Base-by-base conservation (phyloP, 2,797 vertebrate genomes). In the Sciurus carolinensis region DNA sequence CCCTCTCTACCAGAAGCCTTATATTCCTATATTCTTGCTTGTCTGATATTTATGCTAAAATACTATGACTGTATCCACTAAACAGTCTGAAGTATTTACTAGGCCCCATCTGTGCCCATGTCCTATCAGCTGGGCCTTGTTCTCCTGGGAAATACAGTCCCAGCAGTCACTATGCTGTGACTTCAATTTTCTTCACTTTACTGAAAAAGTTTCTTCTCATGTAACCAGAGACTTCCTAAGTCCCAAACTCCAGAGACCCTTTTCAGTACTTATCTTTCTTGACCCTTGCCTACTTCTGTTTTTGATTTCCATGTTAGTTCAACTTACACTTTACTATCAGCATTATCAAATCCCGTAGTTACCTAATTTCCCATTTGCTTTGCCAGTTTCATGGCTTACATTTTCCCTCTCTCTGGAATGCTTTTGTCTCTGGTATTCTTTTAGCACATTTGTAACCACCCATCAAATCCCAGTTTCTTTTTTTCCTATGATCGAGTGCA, bases 71-170 rank as follows among this genome's bases (percentile, higher is more conserved):
- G 0, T 22, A 26, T 52, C 13, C 17, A 30, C 30, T 73, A 57
- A 67, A 28, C 2, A 24, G 13, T 84, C 7, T 59, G 17, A 67
- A 54, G 7, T 17, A 15, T 52, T 90, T 85, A 24, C 18, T 14
- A 17, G 22, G 14, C 12, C 52, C 14, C 24, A 11, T 14, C 28
- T 79, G 17, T 59, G 4, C 39, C 62, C 52, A 59, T 54, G 1
- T 2, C 11, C 3, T 11, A 1, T 33, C 18, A 50, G 30, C 2
- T 6, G 36, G 28, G 0, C 4, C 6, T 69, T 62, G 24, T 11
- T 13, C 18, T 54, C 36, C 14, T 50, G 15, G 24, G 7, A n/a
- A 20, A 13, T 12, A 7, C 5, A 17, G 11, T 33, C 50, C 76
- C 22, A n/a, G 15, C 57, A 20, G 6, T 13, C 22, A 9, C 66